phyloP scores from a whole-genome alignment of 2,797 vertebrate genomes.

The Mormyrops boulengeri region DNA sequence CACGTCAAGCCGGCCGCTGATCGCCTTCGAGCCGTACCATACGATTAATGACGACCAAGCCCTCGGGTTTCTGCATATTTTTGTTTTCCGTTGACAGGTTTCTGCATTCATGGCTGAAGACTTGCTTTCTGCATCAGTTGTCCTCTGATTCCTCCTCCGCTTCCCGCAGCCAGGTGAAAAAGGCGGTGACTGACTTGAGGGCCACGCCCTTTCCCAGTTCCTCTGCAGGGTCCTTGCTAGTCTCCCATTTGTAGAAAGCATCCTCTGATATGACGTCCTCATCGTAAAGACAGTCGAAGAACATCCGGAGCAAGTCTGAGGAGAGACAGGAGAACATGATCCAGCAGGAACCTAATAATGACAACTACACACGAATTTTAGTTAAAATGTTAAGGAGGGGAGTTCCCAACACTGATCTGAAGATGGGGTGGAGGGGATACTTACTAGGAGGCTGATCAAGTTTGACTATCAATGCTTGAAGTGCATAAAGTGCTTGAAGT shows the following conservation, averaged over 20 bases:
- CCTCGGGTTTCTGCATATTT: slow-evolving; percentile 33
- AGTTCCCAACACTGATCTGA: background rate
- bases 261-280: slow-evolving; percentile 96
- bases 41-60: background rate
- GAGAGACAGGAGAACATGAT: background rate
- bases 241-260: slow-evolving; percentile 96
- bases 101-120: slow-evolving; percentile 34
- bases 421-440: slow-evolving; percentile 38
- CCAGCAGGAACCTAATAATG: background rate
- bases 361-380: background rate
- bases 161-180: slow-evolving; percentile 96
- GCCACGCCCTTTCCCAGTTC: slow-evolving; percentile 95
- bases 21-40: slow-evolving; percentile 73
- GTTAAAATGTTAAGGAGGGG: background rate
- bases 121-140: slow-evolving; percentile 61
- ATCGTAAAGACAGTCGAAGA: slow-evolving; percentile 90
- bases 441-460: slow-evolving; percentile 96
- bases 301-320: slow-evolving; percentile 85
- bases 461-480: slow-evolving; percentile 92
- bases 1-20: slow-evolving; percentile 70
- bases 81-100: slow-evolving; percentile 34
- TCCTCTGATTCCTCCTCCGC: slow-evolving; percentile 93
- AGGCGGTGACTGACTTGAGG: slow-evolving; percentile 90
- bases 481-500: slow-evolving; percentile 90
- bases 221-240: slow-evolving; percentile 89